Percentiles rank a stretch among this genome's conserved stretches.
Conservation (phyloP, 2,888 invertebrate species). For the Macaria notata region DNA sequence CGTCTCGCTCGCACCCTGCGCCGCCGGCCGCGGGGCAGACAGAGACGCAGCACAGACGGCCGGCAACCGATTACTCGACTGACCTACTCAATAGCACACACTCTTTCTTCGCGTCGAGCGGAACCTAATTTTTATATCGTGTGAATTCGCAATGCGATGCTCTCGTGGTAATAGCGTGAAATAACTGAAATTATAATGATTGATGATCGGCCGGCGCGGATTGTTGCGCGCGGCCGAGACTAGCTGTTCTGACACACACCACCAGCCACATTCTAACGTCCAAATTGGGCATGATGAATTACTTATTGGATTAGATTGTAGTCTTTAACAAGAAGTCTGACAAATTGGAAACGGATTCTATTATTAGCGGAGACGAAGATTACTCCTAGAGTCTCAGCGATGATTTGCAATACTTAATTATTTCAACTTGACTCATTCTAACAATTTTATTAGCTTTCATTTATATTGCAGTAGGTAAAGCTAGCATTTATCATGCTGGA, state of each 20-base stretch:
- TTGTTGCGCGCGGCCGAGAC: conserved; percentile 38
- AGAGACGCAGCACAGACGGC: conserved; percentile 58
- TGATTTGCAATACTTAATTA: background rate
- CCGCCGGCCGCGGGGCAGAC: conserved; percentile 30
- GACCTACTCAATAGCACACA: conserved; percentile 80
- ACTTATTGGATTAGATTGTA: conserved; percentile 21
- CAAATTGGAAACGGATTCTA: conserved; percentile 22
- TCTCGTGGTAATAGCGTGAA: conserved; percentile 59
- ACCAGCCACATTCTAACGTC: conserved; percentile 21
- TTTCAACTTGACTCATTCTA: background rate
- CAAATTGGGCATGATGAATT: conserved; percentile 31
- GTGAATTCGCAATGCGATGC: conserved; percentile 70
- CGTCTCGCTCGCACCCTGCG: conserved; percentile 41
- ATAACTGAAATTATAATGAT: conserved; percentile 53
- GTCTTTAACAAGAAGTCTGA: conserved; percentile 33
- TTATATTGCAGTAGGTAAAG: no score
- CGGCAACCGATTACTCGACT: conserved; percentile 79
- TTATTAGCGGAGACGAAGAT: conserved; percentile 6
- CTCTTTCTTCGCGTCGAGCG: conserved; percentile 82
- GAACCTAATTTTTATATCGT: conserved; percentile 79
- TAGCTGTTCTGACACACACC: conserved; percentile 15
- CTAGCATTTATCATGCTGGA: no score
- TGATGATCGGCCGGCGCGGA: conserved; percentile 32
- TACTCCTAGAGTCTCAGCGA: background rate
- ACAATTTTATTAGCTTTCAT: background rate